Percentiles rank a stretch among this genome's conserved stretches.
These are phyloP conservation scores for Periophthalmus magnuspinnatus DNA, from an alignment of 2,797 vertebrate genomes.

Conservation along the genomic window DNA sequence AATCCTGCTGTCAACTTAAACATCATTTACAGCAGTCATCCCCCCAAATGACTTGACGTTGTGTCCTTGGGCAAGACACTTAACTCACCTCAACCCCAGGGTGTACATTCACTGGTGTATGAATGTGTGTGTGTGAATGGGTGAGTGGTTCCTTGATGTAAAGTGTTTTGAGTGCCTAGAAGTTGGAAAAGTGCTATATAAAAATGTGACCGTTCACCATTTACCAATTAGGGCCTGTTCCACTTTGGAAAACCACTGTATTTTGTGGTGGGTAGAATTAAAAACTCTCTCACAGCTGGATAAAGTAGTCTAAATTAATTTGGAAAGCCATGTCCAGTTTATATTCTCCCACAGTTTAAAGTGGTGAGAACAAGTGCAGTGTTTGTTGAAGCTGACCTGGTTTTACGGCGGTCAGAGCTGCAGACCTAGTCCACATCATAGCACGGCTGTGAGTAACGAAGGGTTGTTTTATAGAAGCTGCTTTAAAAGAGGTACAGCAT, in stretches of 20 bases:
- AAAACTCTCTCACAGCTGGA: neutral
- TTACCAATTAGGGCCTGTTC: slow-evolving; percentile 2
- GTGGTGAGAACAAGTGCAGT: slow-evolving; percentile 11
- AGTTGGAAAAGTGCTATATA: too few species aligned
- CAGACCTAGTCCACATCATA: slow-evolving; percentile 1
- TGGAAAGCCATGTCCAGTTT: neutral
- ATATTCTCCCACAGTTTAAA: slow-evolving; percentile 11
- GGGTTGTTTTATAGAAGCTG: neutral
- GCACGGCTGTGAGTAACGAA: neutral
- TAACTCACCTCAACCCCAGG: too few species aligned
- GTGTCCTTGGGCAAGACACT: too few species aligned
- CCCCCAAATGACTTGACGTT: too few species aligned
- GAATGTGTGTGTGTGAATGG: too few species aligned
- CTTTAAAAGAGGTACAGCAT: neutral
- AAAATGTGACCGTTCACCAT: too few species aligned
- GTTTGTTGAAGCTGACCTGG: neutral
- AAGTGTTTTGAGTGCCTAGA: too few species aligned
- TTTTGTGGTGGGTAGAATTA: slow-evolving; percentile 2
- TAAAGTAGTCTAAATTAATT: neutral
- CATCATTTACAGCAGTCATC: too few species aligned
- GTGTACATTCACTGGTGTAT: too few species aligned
- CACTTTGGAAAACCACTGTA: neutral
- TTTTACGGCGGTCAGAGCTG: neutral
- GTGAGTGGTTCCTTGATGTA: too few species aligned
- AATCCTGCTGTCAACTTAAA: too few species aligned